Conservation (phyloP, 2,113 vertebrate species). For the Agelaius tricolor region DNA sequence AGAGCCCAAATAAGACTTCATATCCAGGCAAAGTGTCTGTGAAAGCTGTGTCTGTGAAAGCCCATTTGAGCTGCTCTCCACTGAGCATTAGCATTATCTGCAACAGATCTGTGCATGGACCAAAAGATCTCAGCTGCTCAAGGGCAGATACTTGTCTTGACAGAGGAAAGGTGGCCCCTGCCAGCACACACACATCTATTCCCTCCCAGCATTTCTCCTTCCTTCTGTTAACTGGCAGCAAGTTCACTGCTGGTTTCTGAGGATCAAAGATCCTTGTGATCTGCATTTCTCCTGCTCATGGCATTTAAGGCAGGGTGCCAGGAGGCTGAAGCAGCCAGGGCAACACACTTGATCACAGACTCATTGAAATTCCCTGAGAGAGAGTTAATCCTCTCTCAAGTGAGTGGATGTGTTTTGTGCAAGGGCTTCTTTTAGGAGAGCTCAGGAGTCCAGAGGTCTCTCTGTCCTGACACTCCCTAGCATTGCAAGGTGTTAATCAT, state of each 20-base stretch:
- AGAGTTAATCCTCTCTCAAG: not conserved
- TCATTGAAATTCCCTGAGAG: not conserved
- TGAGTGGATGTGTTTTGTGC: not conserved
- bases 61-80: not conserved
- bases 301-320: not conserved
- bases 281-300: not conserved
- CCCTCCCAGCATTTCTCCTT: not conserved
- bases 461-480: not conserved
- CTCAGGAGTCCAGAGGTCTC: constrained; percentile 56
- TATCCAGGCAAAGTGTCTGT: not conserved
- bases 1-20: not conserved
- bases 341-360: not conserved
- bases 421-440: not conserved
- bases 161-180: not conserved
- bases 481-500: constrained; percentile 56
- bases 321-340: not conserved
- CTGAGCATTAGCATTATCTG: not conserved
- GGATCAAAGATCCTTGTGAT: constrained; percentile 36
- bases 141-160: constrained; percentile 17
- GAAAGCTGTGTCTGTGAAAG: not conserved
- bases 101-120: not conserved
- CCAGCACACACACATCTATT: not conserved
- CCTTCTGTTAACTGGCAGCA: not conserved
- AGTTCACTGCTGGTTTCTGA: constrained; percentile 12
- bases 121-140: not conserved